Evolutionary conservation across 2,888 invertebrate species (phyloP).

Genomic region (Brachylomia viminalis): DNA sequence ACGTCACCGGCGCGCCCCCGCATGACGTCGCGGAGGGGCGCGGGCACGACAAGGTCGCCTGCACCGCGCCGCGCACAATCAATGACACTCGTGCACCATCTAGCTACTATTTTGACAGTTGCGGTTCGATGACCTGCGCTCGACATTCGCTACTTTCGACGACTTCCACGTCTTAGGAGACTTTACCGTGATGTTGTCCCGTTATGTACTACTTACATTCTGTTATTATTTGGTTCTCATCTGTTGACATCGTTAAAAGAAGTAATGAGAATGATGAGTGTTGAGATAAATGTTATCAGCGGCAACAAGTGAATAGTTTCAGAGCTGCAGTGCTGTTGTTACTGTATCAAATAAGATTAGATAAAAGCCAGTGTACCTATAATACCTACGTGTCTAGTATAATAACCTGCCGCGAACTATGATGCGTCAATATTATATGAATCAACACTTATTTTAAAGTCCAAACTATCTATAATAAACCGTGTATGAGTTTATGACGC

Average conservation of each 20-base stretch:
- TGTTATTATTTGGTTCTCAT: not conserved
- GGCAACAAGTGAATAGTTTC: conserved; percentile 38
- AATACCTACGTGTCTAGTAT: conserved; percentile 48
- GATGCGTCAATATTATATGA: conserved; percentile 44
- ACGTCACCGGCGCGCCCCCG: conserved; percentile 91
- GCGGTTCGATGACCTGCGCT: conserved; percentile 76
- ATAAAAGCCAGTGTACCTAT: conserved; percentile 28
- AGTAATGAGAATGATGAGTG: conserved; percentile 20
- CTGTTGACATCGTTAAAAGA: conserved; percentile 27
- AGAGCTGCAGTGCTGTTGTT: conserved; percentile 47
- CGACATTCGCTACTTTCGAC: conserved; percentile 59
- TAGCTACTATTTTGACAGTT: conserved; percentile 79
- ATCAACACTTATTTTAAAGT: conserved; percentile 22
- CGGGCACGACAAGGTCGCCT: conserved; percentile 84
- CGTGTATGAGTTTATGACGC: not conserved
- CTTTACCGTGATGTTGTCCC: conserved; percentile 1
- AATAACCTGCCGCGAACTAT: conserved; percentile 23
- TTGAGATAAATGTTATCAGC: conserved; percentile 45
- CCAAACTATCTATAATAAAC: not conserved
- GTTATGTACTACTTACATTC: conserved; percentile 4
- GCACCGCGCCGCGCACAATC: conserved; percentile 69
- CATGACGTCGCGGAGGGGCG: conserved; percentile 83
- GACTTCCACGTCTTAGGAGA: conserved; percentile 4
- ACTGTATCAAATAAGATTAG: conserved; percentile 52
- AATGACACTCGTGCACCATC: conserved; percentile 72